Evolutionary conservation across 2,797 vertebrate genomes (phyloP), one percentile per base, ranked within the genome.

Genomic region (Ctenochaetus hawaiiensis): DNA sequence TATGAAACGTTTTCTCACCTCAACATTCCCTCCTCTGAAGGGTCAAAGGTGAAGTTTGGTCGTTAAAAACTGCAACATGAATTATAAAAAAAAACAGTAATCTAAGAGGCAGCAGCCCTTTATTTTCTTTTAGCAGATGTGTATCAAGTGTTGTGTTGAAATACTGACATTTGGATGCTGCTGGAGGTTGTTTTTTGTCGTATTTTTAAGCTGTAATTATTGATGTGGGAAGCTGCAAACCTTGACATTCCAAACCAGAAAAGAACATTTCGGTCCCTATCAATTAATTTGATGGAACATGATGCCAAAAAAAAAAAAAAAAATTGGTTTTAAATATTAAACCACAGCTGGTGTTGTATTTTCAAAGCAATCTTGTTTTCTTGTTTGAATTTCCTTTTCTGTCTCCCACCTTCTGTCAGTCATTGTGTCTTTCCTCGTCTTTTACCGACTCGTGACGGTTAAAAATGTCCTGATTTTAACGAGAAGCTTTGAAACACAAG

Each of bases 401-500:
- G 5, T 66, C 14, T 68, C 63, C 20, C 4, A 44, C 16, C 34
- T 16, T 2, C 53, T 66, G 64, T 66, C 68, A 59, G 53, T 26
- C 2, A 22, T 18, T 49, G 9, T 48, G 4, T 1, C 26, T 1
- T 63, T 6, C 72, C 34, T 47, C n/a, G 41, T 52, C 0, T 44
- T 52, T 65, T 26, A 66, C 48, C 6, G 44, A 60, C 45, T 60
- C 7, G 18, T 39, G 20, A 70, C 41, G 52, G 18, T 51, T 60
- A 37, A 57, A 9, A 41, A 20, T 70, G 44, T 20, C 61, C 44
- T 41, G 37, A 43, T 78, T 66, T 34, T 52, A 14, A 64, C 14
- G 44, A 0, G 2, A 8, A 37, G n/a, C 11, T 67, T 66, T 34
- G 1, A 58, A 67, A 41, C 39, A 68, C 14, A 18, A 48, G 7